Conservation (phyloP, 2,888 invertebrate species). For the Sinopyrophorus schimmeli region DNA sequence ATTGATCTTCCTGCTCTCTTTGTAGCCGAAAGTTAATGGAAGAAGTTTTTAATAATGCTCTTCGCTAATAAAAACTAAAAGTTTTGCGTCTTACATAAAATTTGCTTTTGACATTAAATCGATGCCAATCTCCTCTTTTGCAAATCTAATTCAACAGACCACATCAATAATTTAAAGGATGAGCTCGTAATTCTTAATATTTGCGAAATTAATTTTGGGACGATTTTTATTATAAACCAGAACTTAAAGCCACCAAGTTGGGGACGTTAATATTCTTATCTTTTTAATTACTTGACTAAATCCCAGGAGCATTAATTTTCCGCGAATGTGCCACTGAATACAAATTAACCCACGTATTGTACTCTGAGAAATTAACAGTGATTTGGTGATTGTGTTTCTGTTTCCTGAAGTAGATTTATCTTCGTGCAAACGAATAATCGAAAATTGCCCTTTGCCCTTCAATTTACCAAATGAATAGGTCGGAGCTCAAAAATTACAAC, state of each 20-base stretch:
- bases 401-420: slow-evolving; percentile 21
- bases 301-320: slow-evolving; percentile 28
- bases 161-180: too few species aligned
- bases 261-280: slow-evolving; percentile 25
- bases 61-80: neutral
- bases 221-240: too few species aligned
- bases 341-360: slow-evolving; percentile 31
- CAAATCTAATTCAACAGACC: too few species aligned
- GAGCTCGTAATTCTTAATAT: too few species aligned
- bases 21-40: neutral
- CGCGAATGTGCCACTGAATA: slow-evolving; percentile 28
- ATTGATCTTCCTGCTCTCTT: neutral
- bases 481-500: too few species aligned
- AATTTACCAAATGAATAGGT: slow-evolving; percentile 17
- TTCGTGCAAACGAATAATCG: slow-evolving; percentile 14
- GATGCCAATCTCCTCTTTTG: too few species aligned
- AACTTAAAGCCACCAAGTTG: slow-evolving; percentile 4
- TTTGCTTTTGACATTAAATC: too few species aligned
- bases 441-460: slow-evolving; percentile 13
- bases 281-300: slow-evolving; percentile 28
- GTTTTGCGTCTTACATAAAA: neutral
- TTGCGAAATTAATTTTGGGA: too few species aligned
- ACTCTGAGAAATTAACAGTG: slow-evolving; percentile 25
- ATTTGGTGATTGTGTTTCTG: slow-evolving; percentile 24
- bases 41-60: neutral